These are phyloP conservation scores for Todiramphus saurophagus DNA, from an alignment of 2,113 vertebrate species.

Conservation along the genomic window DNA sequence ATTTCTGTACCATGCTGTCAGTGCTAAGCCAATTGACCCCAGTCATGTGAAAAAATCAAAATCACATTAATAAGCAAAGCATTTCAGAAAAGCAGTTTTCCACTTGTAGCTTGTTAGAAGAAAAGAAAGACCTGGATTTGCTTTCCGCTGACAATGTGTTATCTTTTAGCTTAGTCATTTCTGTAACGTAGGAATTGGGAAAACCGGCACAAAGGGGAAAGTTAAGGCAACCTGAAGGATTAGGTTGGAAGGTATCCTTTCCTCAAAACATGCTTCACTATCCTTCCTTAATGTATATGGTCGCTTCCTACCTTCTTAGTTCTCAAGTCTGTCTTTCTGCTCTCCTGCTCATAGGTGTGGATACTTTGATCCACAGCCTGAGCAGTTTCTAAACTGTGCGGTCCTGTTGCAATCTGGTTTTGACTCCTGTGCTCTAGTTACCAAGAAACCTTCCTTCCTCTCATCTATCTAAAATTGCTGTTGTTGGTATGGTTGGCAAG, in stretches of 20 bases:
- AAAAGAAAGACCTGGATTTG: background rate
- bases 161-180: background rate
- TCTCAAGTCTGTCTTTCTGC: background rate
- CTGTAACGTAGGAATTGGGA: background rate
- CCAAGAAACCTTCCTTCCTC: background rate
- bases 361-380: background rate
- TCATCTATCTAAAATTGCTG: background rate
- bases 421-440: background rate
- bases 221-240: background rate
- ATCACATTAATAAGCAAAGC: background rate
- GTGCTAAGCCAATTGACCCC: background rate
- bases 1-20: slow-evolving; percentile 28
- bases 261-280: background rate
- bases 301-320: background rate
- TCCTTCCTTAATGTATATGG: background rate
- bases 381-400: background rate
- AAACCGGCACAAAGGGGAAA: background rate
- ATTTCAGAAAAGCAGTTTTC: slow-evolving; percentile 17
- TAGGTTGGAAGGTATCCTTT: background rate
- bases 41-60: background rate
- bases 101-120: slow-evolving; percentile 1
- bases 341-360: background rate
- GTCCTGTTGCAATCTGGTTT: background rate
- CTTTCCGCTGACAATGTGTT: background rate
- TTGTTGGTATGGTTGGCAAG: background rate